Percentiles rank a stretch among this genome's conserved stretches.
These are phyloP conservation scores for Papilio protenor DNA, from an alignment of 2,888 invertebrate species.

Conservation along the genomic window DNA sequence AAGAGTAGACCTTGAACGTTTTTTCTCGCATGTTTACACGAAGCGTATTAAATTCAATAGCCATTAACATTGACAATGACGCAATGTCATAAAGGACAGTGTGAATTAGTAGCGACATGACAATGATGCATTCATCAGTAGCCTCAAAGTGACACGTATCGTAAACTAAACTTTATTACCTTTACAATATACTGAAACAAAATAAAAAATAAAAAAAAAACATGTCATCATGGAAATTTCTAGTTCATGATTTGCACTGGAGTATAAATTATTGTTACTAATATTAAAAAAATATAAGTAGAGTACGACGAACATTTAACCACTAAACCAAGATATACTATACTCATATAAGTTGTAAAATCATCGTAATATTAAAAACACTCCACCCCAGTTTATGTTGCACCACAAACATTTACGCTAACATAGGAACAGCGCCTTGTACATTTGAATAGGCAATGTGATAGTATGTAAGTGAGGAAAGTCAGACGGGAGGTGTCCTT, in stretches of 20 bases:
- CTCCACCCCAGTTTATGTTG: conserved; percentile 33
- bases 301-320: not conserved
- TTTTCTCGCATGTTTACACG: not conserved
- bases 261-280: not conserved
- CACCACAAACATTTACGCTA: conserved; percentile 41
- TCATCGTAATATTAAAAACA: conserved; percentile 10
- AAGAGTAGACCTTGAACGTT: not conserved
- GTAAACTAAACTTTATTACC: conserved; percentile 38
- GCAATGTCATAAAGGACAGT: conserved; percentile 33
- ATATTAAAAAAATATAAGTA: not conserved
- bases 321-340: not conserved
- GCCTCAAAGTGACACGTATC: conserved; percentile 16
- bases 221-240: not conserved
- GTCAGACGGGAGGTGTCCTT: conserved; percentile 71
- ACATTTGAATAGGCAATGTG: conserved; percentile 43
- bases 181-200: conserved; percentile 20
- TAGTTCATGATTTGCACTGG: not conserved
- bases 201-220: not conserved
- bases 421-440: conserved; percentile 36
- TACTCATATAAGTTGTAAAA: not conserved
- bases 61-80: conserved; percentile 40
- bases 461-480: conserved; percentile 59
- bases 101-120: conserved; percentile 43
- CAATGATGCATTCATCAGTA: conserved; percentile 20
- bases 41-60: conserved; percentile 20